Evolutionary conservation across 2,888 invertebrate species (phyloP), one percentile per base, ranked within the genome.

Genomic region (Dorcus hopei): DNA sequence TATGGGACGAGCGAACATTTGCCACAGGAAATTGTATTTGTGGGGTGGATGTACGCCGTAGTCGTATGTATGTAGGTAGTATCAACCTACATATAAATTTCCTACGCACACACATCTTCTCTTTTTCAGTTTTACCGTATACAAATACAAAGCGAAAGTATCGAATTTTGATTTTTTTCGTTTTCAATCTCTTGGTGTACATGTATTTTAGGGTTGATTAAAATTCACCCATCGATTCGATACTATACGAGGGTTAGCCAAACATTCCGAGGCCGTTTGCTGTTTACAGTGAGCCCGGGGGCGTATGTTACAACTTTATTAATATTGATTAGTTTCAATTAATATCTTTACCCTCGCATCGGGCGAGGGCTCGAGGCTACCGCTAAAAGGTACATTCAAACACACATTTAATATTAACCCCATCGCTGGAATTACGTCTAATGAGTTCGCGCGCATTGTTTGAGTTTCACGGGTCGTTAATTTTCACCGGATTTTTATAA

Each of bases 241-340:
- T 33, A 33, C 26, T 33, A 33, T 33, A 33, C 26, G 26, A 33
- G 26, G 26, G 26, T 33, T 33, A 33, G 26, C 5, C 26, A 33
- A 33, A 33, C 26, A 33, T 33, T 33, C 26, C 26, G 26, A 33
- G 26, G 26, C 26, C 26, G 26, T 33, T 52, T 57, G 48, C 38
- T 57, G 57, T 56, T 56, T 56, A 23, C 56, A 42, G 26, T 56
- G 56, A 45, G 51, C 56, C 50, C 48, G 49, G 41, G 41, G 49
- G 48, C 49, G 51, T 54, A 54, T 50, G 53, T 39, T 59, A 58
- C 68, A 67, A 72, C 71, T 70, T 69, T 75, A 74, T 76, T 76
- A 76, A 75, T 75, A 75, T 75, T 75, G 75, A 76, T 75, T 72
- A 74, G 70, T 68, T 70, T 73, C 75, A 75, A 76, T 76, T 75